These are phyloP conservation scores for Polydrusus tereticollis DNA, from an alignment of 2,888 invertebrate species.

Conservation along the genomic window DNA sequence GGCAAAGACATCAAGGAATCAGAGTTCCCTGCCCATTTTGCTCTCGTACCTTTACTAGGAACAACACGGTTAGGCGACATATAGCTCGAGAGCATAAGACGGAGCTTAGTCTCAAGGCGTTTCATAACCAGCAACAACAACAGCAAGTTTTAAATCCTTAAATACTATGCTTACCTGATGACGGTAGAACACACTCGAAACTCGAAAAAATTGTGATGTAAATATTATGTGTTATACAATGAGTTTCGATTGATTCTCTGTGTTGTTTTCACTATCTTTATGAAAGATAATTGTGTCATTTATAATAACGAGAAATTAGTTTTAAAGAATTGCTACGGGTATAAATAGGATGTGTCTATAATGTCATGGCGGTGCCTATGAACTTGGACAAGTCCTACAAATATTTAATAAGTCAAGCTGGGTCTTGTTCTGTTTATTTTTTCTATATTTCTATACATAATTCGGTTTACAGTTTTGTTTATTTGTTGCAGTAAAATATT, in stretches of 20 bases:
- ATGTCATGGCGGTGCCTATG: neutral
- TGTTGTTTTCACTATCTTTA: conserved; percentile 24
- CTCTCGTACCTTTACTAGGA: conserved; percentile 90
- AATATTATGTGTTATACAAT: conserved; percentile 37
- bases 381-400: neutral
- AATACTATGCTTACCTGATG: conserved; percentile 27
- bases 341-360: conserved; percentile 19
- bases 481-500: conserved; percentile 45
- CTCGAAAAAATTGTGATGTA: conserved; percentile 36
- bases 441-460: conserved; percentile 31
- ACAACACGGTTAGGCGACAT: conserved; percentile 92
- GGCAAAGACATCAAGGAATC: conserved; percentile 93
- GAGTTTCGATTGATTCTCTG: conserved; percentile 12
- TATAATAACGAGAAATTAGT: conserved; percentile 17
- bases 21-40: conserved; percentile 93
- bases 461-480: conserved; percentile 35
- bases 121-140: conserved; percentile 67
- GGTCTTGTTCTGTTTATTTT: conserved; percentile 35
- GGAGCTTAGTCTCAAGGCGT: conserved; percentile 69
- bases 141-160: conserved; percentile 58
- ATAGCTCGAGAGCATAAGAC: conserved; percentile 92
- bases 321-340: conserved; percentile 31
- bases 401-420: conserved; percentile 26
- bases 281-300: conserved; percentile 25
- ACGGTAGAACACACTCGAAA: conserved; percentile 24